Conservation (phyloP, 2,113 vertebrate genomes). For the Electrona antarctica region DNA sequence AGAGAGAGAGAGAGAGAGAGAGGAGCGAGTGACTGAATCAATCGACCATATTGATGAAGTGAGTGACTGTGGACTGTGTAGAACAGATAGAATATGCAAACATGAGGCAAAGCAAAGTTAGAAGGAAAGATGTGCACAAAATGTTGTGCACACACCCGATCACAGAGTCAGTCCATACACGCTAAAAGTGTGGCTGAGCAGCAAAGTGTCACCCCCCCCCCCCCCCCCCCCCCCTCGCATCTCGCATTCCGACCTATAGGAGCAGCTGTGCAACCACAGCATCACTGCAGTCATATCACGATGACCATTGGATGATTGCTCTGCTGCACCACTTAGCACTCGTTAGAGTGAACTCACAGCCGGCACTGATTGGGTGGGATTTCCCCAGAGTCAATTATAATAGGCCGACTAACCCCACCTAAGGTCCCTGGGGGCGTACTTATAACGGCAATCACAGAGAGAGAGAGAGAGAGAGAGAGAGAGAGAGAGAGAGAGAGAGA, state of each 20-base stretch:
- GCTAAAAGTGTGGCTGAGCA: too few species aligned
- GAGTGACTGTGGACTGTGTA: not conserved
- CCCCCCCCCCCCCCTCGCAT: not conserved
- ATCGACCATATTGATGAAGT: too few species aligned
- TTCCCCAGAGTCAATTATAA: conserved; percentile 45
- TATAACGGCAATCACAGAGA: conserved; percentile 7
- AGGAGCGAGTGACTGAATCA: not conserved
- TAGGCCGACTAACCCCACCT: conserved; percentile 33
- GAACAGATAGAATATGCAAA: not conserved
- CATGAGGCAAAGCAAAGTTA: too few species aligned
- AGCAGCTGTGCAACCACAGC: conserved; percentile 33
- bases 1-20: conserved; percentile 5
- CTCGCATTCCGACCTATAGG: not conserved
- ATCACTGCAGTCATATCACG: conserved; percentile 35
- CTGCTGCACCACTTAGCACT: conserved; percentile 44
- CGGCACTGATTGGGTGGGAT: conserved; percentile 44
- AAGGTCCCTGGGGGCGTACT: conserved; percentile 23
- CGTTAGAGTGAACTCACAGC: conserved; percentile 52
- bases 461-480: not conserved
- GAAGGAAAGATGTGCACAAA: too few species aligned
- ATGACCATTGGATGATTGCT: conserved; percentile 48
- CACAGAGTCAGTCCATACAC: too few species aligned
- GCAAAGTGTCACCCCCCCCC: too few species aligned
- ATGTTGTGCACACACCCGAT: too few species aligned
- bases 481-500: not conserved